Evolutionary conservation across 2,797 vertebrate genomes (phyloP).

Genomic region (Peromyscus melanophrys): DNA sequence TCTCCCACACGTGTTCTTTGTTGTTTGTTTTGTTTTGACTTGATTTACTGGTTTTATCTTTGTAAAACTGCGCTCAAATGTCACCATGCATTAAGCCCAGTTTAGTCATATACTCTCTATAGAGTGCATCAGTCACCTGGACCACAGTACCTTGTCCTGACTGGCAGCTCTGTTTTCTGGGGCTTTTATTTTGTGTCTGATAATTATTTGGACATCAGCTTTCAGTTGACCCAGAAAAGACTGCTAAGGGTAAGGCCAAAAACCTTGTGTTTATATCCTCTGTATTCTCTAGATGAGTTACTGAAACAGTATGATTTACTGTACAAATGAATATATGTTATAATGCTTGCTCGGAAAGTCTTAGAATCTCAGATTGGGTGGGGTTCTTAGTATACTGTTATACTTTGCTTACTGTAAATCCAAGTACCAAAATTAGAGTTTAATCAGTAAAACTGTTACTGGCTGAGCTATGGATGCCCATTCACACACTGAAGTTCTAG

Average conservation of each 20-base stretch:
- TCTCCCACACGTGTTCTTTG: background rate
- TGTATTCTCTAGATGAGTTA: background rate
- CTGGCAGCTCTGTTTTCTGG: background rate
- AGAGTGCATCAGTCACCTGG: too few relatives aligned
- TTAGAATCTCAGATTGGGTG: background rate
- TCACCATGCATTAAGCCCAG: background rate
- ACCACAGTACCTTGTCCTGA: background rate
- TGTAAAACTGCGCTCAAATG: background rate
- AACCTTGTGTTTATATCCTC: background rate
- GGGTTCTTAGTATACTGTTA: too few relatives aligned
- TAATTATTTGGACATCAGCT: background rate
- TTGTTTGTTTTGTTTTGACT: too few relatives aligned
- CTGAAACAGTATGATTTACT: background rate
- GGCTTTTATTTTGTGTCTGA: background rate
- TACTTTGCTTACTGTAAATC: background rate
- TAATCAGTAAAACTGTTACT: background rate
- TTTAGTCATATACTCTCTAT: too few relatives aligned
- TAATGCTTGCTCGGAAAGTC: background rate
- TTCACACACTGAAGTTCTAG: background rate
- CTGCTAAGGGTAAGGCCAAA: background rate
- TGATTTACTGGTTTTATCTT: background rate
- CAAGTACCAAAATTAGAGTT: background rate
- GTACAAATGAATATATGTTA: background rate
- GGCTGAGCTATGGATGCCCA: rapidly evolving
- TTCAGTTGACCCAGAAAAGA: background rate